Evolutionary conservation across 2,888 invertebrate genomes (phyloP).

Genomic region (Oscheius sp.): DNA sequence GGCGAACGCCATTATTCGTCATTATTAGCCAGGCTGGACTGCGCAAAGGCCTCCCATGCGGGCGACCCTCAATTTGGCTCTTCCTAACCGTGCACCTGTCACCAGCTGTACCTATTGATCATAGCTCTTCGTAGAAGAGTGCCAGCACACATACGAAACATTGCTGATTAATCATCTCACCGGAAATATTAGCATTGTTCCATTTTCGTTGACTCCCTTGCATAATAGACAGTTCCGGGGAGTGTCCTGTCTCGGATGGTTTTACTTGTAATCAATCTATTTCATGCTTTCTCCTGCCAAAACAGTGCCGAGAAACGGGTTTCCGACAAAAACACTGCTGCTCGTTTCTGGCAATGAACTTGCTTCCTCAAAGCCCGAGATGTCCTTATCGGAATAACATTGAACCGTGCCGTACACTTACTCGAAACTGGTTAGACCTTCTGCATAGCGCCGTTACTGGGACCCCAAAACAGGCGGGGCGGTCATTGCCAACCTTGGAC

Average conservation of each 20-base stretch:
- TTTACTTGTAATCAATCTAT: constrained; percentile 1
- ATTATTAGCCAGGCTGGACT: constrained; percentile 37
- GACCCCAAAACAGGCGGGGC: constrained; percentile 11
- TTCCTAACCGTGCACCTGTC: constrained; percentile 37
- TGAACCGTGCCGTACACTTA: constrained; percentile 8
- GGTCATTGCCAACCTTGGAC: constrained; percentile 32
- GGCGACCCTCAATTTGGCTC: constrained; percentile 37
- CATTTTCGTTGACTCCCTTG: too few relatives aligned
- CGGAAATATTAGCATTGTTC: too few relatives aligned
- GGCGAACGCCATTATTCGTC: constrained; percentile 38
- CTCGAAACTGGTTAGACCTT: constrained; percentile 24
- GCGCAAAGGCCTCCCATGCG: constrained; percentile 31
- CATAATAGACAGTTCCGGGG: too few relatives aligned
- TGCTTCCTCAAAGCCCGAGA: constrained; percentile 1
- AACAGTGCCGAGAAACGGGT: constrained; percentile 33
- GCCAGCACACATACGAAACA: too few relatives aligned
- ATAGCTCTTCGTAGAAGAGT: constrained; percentile 7
- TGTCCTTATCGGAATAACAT: not conserved
- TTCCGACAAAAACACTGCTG: constrained; percentile 25
- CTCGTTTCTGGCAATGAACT: constrained; percentile 23
- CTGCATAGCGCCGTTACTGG: constrained; percentile 23
- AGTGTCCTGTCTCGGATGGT: not conserved
- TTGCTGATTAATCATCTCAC: too few relatives aligned
- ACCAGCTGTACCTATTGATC: constrained; percentile 32
- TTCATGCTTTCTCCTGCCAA: constrained; percentile 20